phyloP scores from a whole-genome alignment of 1,140 invertebrate genomes.

The Nymphalis io region DNA sequence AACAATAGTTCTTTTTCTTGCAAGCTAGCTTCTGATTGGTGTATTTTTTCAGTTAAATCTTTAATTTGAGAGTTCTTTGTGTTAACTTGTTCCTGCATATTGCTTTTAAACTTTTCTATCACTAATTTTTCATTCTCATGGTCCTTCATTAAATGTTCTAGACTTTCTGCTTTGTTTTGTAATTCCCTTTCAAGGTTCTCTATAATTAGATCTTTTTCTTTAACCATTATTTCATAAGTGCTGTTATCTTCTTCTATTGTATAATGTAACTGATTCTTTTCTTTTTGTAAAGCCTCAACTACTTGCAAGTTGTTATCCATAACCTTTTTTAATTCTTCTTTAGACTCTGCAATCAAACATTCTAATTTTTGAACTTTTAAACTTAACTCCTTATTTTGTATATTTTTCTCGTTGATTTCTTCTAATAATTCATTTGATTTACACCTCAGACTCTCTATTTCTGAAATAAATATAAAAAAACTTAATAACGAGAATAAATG shows the following conservation, averaged over 20 bases:
- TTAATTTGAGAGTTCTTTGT: slow-evolving; percentile 17
- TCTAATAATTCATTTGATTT: slow-evolving; percentile 28
- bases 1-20: slow-evolving; percentile 31
- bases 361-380: slow-evolving; percentile 37
- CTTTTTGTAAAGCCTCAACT: slow-evolving; percentile 45
- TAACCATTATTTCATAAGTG: slow-evolving; percentile 50
- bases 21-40: slow-evolving; percentile 19
- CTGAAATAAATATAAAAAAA: slow-evolving; percentile 35
- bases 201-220: slow-evolving; percentile 48
- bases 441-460: slow-evolving; percentile 36
- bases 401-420: slow-evolving; percentile 36
- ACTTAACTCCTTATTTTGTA: slow-evolving; percentile 33
- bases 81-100: slow-evolving; percentile 35
- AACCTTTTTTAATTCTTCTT: slow-evolving; percentile 43
- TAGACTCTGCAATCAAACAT: slow-evolving; percentile 27
- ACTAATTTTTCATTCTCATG: slow-evolving; percentile 44
- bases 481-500: not conserved
- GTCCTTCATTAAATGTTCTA: slow-evolving; percentile 40
- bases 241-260: slow-evolving; percentile 49
- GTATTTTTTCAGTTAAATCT: slow-evolving; percentile 23
- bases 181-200: slow-evolving; percentile 41
- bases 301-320: slow-evolving; percentile 39
- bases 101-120: slow-evolving; percentile 35
- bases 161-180: slow-evolving; percentile 32
- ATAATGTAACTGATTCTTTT: slow-evolving; percentile 52